phyloP scores from a whole-genome alignment of 2,113 vertebrate species.

The Engraulis encrasicolus region DNA sequence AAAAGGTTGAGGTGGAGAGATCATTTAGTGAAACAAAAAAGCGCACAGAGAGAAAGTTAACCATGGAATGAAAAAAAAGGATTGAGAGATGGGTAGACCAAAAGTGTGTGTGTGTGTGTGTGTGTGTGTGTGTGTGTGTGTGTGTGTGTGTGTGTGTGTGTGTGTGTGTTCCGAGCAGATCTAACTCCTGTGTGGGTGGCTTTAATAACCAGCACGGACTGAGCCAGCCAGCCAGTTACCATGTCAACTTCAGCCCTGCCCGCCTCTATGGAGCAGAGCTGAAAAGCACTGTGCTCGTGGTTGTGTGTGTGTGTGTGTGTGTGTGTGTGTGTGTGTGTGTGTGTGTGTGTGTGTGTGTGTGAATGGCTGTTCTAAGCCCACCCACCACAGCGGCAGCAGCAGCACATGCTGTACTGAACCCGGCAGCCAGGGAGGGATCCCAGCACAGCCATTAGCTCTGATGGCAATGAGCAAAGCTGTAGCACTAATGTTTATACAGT shows the following conservation, averaged over 20 bases:
- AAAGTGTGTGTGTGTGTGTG: too few species aligned
- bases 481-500: conserved; percentile 42
- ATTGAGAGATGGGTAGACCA: too few species aligned
- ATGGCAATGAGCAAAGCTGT: conserved; percentile 51
- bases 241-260: conserved; percentile 54
- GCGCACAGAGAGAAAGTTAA: too few species aligned
- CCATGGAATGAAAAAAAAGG: too few species aligned
- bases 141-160: too few species aligned
- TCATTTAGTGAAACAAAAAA: too few species aligned
- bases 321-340: too few species aligned
- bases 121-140: too few species aligned
- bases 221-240: conserved; percentile 47
- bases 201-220: conserved; percentile 37
- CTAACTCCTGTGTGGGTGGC: conserved; percentile 38
- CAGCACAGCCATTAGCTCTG: conserved; percentile 44
- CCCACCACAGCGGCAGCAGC: not conserved
- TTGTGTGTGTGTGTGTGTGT: not conserved
- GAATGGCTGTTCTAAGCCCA: not conserved
- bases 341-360: too few species aligned
- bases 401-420: too few species aligned
- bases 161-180: too few species aligned
- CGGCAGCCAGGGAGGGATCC: conserved; percentile 35
- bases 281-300: not conserved
- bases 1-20: too few species aligned
- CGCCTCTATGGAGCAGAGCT: not conserved